A percentile compares a stretch with the other conserved stretches of the same genome.
Evolutionary conservation across 2,797 vertebrate species (phyloP).

Genomic region (Rhinogobio ventralis): DNA sequence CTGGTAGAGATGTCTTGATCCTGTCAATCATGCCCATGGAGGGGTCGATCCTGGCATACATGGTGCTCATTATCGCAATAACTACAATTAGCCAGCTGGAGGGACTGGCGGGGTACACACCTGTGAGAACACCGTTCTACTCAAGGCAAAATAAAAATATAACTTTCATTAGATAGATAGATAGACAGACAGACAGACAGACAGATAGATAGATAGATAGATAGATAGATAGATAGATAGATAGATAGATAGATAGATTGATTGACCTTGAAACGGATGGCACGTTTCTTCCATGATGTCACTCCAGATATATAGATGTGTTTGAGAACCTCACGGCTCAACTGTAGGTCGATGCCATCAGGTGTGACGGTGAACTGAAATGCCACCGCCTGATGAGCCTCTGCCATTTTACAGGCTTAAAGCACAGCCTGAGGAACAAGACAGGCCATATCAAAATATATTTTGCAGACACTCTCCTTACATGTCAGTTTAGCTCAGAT

Average conservation of each 20-base stretch:
- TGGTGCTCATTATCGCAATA: slow-evolving; percentile 85
- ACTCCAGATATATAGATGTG: slow-evolving; percentile 87
- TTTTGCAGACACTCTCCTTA: background rate
- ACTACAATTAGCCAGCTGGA: slow-evolving; percentile 92
- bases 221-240: rapidly evolving
- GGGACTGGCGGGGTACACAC: slow-evolving; percentile 93
- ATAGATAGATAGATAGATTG: no score
- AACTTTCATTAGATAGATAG: background rate
- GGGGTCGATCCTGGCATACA: slow-evolving; percentile 84
- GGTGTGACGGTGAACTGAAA: slow-evolving; percentile 96
- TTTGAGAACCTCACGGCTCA: slow-evolving; percentile 88
- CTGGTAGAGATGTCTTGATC: slow-evolving; percentile 83
- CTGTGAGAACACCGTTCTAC: slow-evolving; percentile 90
- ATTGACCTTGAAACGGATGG: slow-evolving; percentile 86
- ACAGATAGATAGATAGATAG: background rate
- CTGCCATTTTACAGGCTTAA: slow-evolving; percentile 82
- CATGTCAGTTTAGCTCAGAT: background rate
- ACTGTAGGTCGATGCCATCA: slow-evolving; percentile 87
- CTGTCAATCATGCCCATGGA: slow-evolving; percentile 86
- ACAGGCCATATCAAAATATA: background rate
- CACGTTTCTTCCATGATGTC: slow-evolving; percentile 90
- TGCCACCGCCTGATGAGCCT: slow-evolving; percentile 95
- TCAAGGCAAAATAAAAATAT: slow-evolving; percentile 37
- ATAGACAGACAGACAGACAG: background rate
- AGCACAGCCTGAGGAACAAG: slow-evolving; percentile 15